phyloP scores from a whole-genome alignment of 2,797 vertebrate genomes.

The Squalus acanthias region DNA sequence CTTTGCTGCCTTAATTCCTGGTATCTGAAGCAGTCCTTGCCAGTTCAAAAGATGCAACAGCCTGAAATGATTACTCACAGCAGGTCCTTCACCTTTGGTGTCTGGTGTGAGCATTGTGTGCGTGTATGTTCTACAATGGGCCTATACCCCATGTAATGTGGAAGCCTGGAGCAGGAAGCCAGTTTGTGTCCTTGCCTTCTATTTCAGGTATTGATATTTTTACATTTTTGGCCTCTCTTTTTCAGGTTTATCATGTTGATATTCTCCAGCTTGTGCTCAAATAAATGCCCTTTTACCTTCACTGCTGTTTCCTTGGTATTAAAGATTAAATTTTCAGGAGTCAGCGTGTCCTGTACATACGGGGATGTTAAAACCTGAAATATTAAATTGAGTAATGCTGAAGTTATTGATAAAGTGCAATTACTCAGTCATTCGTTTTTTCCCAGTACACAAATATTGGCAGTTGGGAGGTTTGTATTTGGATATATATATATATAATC shows the following conservation, averaged over 20 bases:
- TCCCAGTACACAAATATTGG: not conserved
- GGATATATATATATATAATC: too few relatives aligned
- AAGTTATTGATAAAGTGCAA: not conserved
- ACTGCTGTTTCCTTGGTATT: not conserved
- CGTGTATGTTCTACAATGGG: not conserved
- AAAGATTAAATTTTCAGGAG: not conserved
- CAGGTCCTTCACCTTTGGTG: not conserved
- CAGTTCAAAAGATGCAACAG: not conserved
- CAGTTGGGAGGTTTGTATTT: not conserved
- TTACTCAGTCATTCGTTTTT: not conserved
- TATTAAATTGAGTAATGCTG: not conserved
- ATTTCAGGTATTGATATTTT: not conserved
- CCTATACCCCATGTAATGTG: not conserved
- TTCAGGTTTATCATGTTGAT: not conserved
- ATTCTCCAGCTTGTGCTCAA: not conserved
- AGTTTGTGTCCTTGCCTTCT: not conserved
- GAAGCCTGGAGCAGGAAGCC: not conserved
- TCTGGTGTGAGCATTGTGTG: not conserved
- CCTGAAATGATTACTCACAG: not conserved
- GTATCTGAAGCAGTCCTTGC: not conserved
- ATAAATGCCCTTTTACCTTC: not conserved
- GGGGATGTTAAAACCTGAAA: not conserved
- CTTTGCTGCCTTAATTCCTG: not conserved
- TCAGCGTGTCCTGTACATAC: not conserved
- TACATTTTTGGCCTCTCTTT: not conserved